Conservation (phyloP, 2,113 vertebrate genomes). For the Turdus rufiventris region DNA sequence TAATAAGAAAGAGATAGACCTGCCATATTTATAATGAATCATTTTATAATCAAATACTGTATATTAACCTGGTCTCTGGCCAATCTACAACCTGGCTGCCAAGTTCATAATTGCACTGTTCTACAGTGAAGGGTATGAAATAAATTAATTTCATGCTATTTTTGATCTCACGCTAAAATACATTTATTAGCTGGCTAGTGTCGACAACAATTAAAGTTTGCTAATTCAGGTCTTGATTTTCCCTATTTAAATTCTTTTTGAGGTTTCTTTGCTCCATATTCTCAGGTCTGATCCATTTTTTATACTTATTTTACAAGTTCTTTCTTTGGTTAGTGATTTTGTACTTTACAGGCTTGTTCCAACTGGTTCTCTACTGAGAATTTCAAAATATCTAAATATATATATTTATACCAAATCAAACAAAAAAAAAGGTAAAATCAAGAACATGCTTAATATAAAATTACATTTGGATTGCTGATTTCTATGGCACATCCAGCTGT, state of each 20-base stretch:
- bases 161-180: not conserved
- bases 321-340: conserved; percentile 8
- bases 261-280: not conserved
- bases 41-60: conserved; percentile 54
- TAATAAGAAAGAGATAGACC: conserved; percentile 38
- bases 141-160: conserved; percentile 25
- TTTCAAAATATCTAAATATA: not conserved
- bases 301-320: not conserved
- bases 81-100: conserved; percentile 16
- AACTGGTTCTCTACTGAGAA: conserved; percentile 35
- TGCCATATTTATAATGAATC: conserved; percentile 51
- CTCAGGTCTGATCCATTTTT: not conserved
- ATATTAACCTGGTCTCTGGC: conserved; percentile 31
- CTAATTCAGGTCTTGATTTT: conserved; percentile 4
- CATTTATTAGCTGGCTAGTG: not conserved
- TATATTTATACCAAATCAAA: conserved; percentile 22
- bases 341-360: not conserved
- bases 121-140: conserved; percentile 33
- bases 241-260: not conserved
- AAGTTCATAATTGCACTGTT: conserved; percentile 35
- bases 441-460: conserved; percentile 60
- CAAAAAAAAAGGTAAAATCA: conserved; percentile 33
- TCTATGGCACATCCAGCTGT: conserved; percentile 25
- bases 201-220: conserved; percentile 1
- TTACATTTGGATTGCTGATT: conserved; percentile 59